phyloP scores from a whole-genome alignment of 2,113 vertebrate species.

The Pituophis catenifer region DNA sequence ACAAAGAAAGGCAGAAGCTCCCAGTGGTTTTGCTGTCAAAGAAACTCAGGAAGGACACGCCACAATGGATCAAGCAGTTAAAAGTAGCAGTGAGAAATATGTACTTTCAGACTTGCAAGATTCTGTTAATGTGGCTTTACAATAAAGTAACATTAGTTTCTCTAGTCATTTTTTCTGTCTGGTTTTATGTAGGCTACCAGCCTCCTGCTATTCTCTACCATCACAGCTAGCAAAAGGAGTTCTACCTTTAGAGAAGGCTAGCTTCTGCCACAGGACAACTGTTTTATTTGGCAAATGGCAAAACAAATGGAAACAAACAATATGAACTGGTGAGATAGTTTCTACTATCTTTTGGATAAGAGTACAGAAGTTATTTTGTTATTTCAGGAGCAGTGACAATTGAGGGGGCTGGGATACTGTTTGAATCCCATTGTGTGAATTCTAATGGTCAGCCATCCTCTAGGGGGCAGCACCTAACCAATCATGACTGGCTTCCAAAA shows the following conservation, averaged over 20 bases:
- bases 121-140: neutral
- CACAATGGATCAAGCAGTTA: neutral
- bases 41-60: neutral
- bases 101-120: neutral
- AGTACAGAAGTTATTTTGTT: neutral
- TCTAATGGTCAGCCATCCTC: neutral
- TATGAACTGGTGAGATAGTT: neutral
- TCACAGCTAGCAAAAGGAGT: neutral
- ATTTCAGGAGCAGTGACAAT: neutral
- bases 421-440: neutral
- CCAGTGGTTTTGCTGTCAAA: neutral
- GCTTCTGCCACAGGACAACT: neutral
- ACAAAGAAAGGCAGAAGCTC: neutral
- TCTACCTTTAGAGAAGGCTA: neutral
- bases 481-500: neutral
- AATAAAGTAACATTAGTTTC: neutral
- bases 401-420: neutral
- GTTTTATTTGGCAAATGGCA: neutral
- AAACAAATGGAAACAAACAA: neutral
- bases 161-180: neutral
- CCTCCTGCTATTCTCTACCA: neutral
- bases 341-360: neutral
- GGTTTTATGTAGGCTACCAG: neutral
- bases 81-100: neutral
- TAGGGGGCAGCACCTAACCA: neutral